phyloP scores from a whole-genome alignment of 2,888 invertebrate species.

The Meandrusa payeni region DNA sequence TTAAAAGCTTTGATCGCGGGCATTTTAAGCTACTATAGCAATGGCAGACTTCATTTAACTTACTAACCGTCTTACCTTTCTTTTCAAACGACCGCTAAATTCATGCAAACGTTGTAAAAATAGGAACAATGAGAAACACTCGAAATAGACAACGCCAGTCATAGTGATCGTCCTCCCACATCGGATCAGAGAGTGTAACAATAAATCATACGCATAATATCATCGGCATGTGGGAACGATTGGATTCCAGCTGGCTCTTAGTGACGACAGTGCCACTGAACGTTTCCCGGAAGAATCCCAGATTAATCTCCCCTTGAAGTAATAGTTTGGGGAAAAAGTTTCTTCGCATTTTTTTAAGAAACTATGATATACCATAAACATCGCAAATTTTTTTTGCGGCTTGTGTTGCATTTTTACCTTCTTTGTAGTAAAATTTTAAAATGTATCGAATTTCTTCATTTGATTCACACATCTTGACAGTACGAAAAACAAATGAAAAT shows the following conservation, averaged over 20 bases:
- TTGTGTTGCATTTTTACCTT: too few species aligned
- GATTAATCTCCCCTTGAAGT: too few species aligned
- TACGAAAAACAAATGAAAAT: too few species aligned
- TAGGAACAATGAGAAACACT: constrained; percentile 49
- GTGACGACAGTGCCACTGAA: constrained; percentile 6
- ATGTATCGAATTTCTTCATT: too few species aligned
- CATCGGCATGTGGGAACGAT: constrained; percentile 46
- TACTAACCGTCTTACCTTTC: neutral
- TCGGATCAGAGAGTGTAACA: constrained; percentile 53
- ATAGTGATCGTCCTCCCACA: constrained; percentile 62
- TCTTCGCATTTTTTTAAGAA: too few species aligned
- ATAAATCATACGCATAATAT: constrained; percentile 69
- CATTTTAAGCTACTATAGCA: too few species aligned
- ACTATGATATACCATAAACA: too few species aligned
- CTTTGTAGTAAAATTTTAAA: too few species aligned
- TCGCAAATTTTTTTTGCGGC: too few species aligned
- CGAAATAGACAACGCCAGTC: constrained; percentile 52
- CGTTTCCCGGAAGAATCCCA: neutral
- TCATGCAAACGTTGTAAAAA: constrained; percentile 36
- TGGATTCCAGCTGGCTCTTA: constrained; percentile 22
- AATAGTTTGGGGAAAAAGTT: too few species aligned
- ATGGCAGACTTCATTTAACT: constrained; percentile 13
- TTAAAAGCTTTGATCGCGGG: too few species aligned
- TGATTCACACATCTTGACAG: too few species aligned
- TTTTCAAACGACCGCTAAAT: constrained; percentile 14